These are phyloP conservation scores for Zoroaster sp. DNA, from an alignment of 53 echinoderm and acorn worm genomes.

Conservation along the genomic window DNA sequence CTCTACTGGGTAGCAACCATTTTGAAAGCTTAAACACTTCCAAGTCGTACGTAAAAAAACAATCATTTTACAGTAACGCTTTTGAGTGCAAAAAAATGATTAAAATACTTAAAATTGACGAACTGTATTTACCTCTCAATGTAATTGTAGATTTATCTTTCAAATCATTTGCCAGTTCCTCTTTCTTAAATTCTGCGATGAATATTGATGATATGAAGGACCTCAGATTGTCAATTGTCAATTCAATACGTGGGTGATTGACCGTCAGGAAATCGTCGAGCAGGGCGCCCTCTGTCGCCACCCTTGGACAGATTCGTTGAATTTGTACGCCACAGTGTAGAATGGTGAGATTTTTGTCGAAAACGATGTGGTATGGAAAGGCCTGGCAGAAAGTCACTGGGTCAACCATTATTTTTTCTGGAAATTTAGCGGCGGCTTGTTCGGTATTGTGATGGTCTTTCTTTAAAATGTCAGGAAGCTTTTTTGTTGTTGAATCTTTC, in stretches of 20 bases:
- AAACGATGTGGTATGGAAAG: conserved; percentile 89
- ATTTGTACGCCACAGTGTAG: conserved; percentile 72
- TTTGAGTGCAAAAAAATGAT: no score
- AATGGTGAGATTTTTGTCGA: conserved; percentile 67
- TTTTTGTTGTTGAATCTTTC: background rate
- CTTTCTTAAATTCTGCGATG: no score
- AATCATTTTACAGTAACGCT: no score
- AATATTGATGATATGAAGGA: no score
- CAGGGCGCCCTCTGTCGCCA: conserved; percentile 48
- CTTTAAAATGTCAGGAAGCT: background rate
- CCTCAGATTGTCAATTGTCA: background rate
- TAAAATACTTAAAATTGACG: no score
- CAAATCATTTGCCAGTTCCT: no score
- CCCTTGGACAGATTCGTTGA: conserved; percentile 67
- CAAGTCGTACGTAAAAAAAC: no score
- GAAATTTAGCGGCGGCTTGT: conserved; percentile 49
- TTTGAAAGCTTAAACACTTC: no score
- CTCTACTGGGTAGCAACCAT: no score
- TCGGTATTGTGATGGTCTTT: background rate
- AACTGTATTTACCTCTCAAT: no score
- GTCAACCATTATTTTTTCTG: conserved; percentile 66
- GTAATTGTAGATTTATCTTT: no score
- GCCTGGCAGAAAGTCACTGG: conserved; percentile 73
- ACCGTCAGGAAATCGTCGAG: conserved; percentile 73
- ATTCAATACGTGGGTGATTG: conserved; percentile 76